Percentiles rank a stretch among this genome's conserved stretches.
phyloP scores from a whole-genome alignment of 2,113 vertebrate species.

The Lycaon pictus region DNA sequence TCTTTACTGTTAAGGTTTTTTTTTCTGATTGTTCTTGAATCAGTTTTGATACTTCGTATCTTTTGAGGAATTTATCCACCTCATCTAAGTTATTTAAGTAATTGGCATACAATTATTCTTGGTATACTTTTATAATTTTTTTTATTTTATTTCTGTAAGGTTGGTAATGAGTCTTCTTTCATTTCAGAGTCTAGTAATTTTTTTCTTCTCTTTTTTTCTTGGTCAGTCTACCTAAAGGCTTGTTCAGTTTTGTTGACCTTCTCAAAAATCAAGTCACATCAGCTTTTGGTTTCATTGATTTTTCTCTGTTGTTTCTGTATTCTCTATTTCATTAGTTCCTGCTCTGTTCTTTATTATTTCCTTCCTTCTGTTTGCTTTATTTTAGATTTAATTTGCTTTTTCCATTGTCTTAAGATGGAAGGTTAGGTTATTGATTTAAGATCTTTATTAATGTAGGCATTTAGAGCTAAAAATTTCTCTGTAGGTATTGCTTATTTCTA shows the following conservation, averaged over 20 bases:
- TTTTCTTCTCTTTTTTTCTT: neutral
- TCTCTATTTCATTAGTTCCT: neutral
- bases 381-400: neutral
- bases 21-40: neutral
- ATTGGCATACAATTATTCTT: neutral
- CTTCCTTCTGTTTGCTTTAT: neutral
- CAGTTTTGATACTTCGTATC: conserved; percentile 1
- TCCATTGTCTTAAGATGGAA: neutral
- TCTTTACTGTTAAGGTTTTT: neutral
- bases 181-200: conserved; percentile 3
- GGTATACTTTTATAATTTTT: neutral
- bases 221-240: neutral
- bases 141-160: conserved; percentile 40
- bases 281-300: conserved; percentile 1
- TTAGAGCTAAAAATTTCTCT: neutral
- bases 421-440: neutral
- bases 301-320: neutral
- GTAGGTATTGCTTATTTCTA: neutral
- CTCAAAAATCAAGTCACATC: neutral
- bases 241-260: neutral
- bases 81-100: neutral
- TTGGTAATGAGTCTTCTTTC: neutral
- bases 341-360: neutral
- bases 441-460: neutral
- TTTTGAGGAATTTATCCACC: neutral